Evolutionary conservation across 2,888 invertebrate species (phyloP), one percentile per base, ranked within the genome.

Genomic region (Litoditis marina): DNA sequence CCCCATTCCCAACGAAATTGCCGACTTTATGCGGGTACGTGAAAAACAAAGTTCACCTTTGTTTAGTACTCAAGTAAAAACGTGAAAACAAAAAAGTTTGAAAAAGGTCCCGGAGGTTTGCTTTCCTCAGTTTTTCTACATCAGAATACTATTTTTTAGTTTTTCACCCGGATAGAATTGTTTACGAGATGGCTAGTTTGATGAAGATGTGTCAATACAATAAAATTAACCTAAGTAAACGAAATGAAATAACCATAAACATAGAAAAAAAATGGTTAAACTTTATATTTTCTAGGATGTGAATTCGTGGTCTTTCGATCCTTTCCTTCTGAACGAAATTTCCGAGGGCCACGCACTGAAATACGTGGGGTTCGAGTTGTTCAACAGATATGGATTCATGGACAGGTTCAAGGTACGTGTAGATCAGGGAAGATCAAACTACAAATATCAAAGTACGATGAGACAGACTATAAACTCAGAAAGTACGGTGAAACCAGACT

Each of bases 291-390:
- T 83, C 8, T 85, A 92, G 91, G 90, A 90, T 54, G 86, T 93
- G 68, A 92, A 93, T 84, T 91, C 92, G 74, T 95, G 94, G 94
- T 90, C 90, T 3, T 94, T 94, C 85, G 92, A 94, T 85, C 92
- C 94, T 67, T 94, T 94, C 83, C 89, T 90, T 1, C 87, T 95
- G 69, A 91, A 90, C 82, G 92, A 92, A 74, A 90, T 90, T 2
- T 88, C 92, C 27, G 89, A 89, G 74, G 91, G 91, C 7, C 90
- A 92, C 77, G 92, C 92, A 2, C 89, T 94, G 76, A 92, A 92
- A 85, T 94, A 91, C 85, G 88, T 95, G 58, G 92, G 92, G 53
- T 92, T 93, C 84, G 94, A 94, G 84, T 88, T 95, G 61, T 89
- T 95, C 80, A 93, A 93, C 85, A 89, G 92, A 83, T 94, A 94